Evolutionary conservation across 2,113 vertebrate genomes (phyloP), one percentile per base, ranked within the genome.

Genomic region (Mormyrus iriodes): DNA sequence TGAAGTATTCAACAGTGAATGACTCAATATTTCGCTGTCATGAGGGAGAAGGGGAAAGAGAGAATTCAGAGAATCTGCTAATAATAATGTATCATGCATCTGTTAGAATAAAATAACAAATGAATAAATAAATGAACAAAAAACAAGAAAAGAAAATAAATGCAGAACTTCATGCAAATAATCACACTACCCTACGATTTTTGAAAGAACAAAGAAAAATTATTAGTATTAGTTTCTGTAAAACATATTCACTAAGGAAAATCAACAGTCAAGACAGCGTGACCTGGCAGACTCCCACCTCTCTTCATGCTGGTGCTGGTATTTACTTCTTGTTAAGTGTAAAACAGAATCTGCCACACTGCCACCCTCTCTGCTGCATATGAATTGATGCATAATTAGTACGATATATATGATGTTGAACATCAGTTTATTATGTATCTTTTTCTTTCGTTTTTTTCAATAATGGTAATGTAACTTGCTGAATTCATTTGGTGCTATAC

Each of bases 261-360:
- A 46, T 85, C 69, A 69, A 44, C 87, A 21, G 88, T 88, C 86
- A 55, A 88, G 82, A 76, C 73, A 79, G 69, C 52, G 42, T 55
- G 42, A 86, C 88, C 69, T n/a, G 58, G 27, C 86, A 90, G 86
- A 19, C 48, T 83, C 83, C 65, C 53, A 58, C 87, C 27, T 42
- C 46, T 49, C 53, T 69, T 88, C 52, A 82, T 88, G 35, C 84
- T 90, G 84, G 65, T 61, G 58, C 58, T 83, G 55, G 86, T 88
- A 52, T 87, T 89, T 88, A 65, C 90, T 90, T 79, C 86, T 86
- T 91, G 48, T 65, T 48, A 87, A 39, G 48, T 17, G 49, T 84
- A 42, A 87, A 52, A 82, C 65, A 58, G 85, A 90, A 13, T 21
- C 69, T 48, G 51, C 61, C 21, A 44, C 24, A 42, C 31, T 58